A percentile compares a stretch with the other conserved stretches of the same genome.
Evolutionary conservation across 2,888 invertebrate species (phyloP).

Genomic region (Abrostola triplasia): DNA sequence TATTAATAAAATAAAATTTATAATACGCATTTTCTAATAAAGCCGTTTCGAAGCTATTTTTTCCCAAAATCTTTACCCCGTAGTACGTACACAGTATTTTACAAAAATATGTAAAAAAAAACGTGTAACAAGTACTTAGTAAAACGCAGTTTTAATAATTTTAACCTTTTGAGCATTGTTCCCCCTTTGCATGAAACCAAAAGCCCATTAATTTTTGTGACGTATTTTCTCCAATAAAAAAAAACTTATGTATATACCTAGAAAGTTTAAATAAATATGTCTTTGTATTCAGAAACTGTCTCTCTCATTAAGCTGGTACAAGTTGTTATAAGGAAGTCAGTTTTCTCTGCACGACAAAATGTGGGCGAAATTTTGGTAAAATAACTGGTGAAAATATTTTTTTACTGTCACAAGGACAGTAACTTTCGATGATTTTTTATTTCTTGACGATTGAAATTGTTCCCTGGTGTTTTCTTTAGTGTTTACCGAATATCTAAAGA

Average conservation of each 20-base stretch:
- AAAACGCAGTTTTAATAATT: too few relatives aligned
- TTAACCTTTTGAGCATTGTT: too few relatives aligned
- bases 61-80: neutral
- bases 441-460: too few relatives aligned
- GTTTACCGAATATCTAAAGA: too few relatives aligned
- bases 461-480: too few relatives aligned
- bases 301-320: slow-evolving; percentile 5
- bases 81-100: slow-evolving; percentile 13
- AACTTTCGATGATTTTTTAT: too few relatives aligned
- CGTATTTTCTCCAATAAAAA: slow-evolving; percentile 16
- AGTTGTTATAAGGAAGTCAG: slow-evolving; percentile 11
- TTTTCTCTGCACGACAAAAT: slow-evolving; percentile 33
- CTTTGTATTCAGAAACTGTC: neutral
- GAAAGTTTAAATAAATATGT: slow-evolving; percentile 16
- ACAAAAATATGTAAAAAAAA: neutral
- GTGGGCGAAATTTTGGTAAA: slow-evolving; percentile 30
- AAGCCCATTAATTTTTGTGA: slow-evolving; percentile 41
- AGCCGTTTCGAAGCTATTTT: slow-evolving; percentile 24
- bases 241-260: neutral
- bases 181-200: slow-evolving; percentile 28
- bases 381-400: neutral
- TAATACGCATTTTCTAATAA: slow-evolving; percentile 11
- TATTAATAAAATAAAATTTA: slow-evolving; percentile 19
- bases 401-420: too few relatives aligned
- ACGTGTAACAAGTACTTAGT: too few relatives aligned